Evolutionary conservation across 2,113 vertebrate species (phyloP).

Genomic region (Colius striatus): DNA sequence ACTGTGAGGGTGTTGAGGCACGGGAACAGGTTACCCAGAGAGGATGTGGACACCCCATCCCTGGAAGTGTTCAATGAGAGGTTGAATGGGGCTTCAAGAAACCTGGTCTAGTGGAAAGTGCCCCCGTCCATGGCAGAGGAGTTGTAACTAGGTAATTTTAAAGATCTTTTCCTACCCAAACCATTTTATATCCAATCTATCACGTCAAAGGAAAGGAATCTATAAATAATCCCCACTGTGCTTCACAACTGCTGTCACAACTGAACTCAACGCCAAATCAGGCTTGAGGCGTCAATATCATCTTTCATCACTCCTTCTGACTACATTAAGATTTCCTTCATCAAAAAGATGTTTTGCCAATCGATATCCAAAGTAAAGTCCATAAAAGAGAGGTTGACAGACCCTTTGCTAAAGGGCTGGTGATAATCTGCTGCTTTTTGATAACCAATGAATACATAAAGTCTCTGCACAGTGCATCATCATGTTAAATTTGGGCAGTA

Average conservation of each 20-base stretch:
- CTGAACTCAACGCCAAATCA: not conserved
- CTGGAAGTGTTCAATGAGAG: no score
- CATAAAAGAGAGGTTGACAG: not conserved
- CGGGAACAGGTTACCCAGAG: no score
- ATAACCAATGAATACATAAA: not conserved
- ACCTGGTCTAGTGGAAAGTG: no score
- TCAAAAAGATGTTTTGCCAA: not conserved
- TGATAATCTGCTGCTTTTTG: not conserved
- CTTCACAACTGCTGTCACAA: not conserved
- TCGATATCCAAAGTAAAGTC: not conserved
- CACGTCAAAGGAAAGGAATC: not conserved
- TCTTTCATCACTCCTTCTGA: not conserved
- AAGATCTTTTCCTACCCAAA: no score
- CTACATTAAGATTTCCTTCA: not conserved
- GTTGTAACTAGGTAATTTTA: no score
- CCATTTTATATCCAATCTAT: not conserved
- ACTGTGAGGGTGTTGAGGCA: no score
- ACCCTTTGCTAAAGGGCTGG: not conserved
- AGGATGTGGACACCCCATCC: no score
- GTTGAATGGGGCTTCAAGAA: no score
- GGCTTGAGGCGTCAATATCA: not conserved
- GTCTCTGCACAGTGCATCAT: not conserved
- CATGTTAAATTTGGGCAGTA: not conserved
- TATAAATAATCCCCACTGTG: not conserved
- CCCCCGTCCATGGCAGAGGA: no score